Evolutionary conservation across 2,888 invertebrate genomes (phyloP).

Genomic region (Poecilobothrus nobilitatus): DNA sequence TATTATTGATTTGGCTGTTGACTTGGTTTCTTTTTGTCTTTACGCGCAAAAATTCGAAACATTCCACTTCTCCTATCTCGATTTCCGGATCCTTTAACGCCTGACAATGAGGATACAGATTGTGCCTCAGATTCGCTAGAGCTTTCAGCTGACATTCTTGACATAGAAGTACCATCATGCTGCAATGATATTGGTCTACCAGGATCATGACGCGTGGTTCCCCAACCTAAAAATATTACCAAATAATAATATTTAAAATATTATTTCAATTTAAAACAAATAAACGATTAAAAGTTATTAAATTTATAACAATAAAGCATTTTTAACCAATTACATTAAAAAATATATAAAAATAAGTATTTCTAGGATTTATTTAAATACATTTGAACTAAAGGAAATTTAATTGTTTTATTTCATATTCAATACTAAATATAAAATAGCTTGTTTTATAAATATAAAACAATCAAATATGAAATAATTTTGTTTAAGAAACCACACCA

Average conservation of each 20-base stretch:
- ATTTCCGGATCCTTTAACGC: constrained; percentile 38
- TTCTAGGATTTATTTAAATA: no score
- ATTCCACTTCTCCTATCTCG: constrained; percentile 37
- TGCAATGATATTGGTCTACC: constrained; percentile 40
- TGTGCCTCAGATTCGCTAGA: constrained; percentile 45
- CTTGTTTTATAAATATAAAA: no score
- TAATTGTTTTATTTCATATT: no score
- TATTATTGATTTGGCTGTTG: constrained; percentile 33
- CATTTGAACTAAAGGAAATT: no score
- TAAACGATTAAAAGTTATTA: neutral
- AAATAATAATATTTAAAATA: neutral
- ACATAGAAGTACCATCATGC: constrained; percentile 36
- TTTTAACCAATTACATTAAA: neutral
- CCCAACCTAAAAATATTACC: constrained; percentile 37
- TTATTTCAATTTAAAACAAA: neutral
- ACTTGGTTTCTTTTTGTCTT: constrained; percentile 38
- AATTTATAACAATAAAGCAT: neutral
- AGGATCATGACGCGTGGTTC: constrained; percentile 38
- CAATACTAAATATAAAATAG: no score
- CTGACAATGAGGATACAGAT: constrained; percentile 42
- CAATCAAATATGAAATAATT: no score
- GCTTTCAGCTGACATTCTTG: constrained; percentile 41
- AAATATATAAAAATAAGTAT: neutral
- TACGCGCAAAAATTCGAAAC: constrained; percentile 43
- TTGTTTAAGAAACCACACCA: no score